A percentile compares a stretch with the other conserved stretches of the same genome.
Conservation (phyloP, 2,797 vertebrate species). For the Muscicapa comitata region DNA sequence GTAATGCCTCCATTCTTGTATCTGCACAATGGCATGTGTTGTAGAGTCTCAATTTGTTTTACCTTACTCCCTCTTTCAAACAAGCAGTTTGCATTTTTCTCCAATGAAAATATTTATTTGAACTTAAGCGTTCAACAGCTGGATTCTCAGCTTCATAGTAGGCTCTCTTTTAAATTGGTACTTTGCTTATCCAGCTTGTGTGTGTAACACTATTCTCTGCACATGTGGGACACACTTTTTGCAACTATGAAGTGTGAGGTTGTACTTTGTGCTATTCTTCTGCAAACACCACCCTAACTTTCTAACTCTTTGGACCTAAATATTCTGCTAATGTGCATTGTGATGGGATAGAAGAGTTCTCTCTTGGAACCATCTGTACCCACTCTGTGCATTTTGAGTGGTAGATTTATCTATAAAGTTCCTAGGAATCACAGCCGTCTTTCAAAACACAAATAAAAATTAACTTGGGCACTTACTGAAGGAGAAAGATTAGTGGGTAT, state of each 20-base stretch:
- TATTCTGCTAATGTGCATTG: neutral
- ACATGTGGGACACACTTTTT: rapidly evolving
- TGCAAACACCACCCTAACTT: neutral
- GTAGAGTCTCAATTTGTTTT: neutral
- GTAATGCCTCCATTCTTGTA: neutral
- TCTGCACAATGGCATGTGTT: neutral
- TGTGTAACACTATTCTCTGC: neutral
- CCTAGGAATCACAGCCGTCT: neutral
- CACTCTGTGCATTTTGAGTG: neutral
- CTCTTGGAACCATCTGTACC: neutral
- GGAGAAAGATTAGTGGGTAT: neutral
- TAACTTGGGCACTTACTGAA: neutral
- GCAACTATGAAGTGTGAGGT: neutral
- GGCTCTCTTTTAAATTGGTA: neutral
- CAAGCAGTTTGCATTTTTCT: neutral
- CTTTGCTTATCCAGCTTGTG: neutral
- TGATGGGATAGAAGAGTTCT: neutral
- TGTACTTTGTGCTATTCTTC: neutral
- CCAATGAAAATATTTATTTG: neutral
- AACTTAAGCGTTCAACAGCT: neutral
- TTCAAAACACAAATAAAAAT: neutral
- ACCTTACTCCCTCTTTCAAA: neutral
- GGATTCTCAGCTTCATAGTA: neutral
- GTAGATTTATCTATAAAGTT: neutral
- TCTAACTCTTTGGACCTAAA: neutral